Percentiles rank a stretch among this genome's conserved stretches.
Conservation (phyloP, 2,113 vertebrate species). For the Eulemur macaco region DNA sequence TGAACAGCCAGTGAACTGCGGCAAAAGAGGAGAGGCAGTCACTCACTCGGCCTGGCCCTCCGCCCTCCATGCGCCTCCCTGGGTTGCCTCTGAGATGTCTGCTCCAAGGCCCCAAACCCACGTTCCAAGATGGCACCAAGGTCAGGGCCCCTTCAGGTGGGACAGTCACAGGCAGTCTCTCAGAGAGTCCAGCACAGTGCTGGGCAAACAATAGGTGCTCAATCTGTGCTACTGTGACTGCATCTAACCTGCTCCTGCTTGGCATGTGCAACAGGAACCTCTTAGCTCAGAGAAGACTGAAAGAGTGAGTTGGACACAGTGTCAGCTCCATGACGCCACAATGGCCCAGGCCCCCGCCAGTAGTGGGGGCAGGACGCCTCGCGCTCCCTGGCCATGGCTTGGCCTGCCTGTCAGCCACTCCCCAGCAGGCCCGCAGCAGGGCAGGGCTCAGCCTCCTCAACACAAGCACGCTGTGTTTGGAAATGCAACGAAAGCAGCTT, state of each 20-base stretch:
- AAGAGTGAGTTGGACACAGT: background rate
- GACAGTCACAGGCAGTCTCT: background rate
- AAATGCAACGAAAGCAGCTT: background rate
- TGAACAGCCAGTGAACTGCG: conserved; percentile 92
- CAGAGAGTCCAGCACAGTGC: no score
- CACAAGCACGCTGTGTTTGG: background rate
- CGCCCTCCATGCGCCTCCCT: background rate
- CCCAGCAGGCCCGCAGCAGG: background rate
- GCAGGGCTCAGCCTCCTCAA: background rate
- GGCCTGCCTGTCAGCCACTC: background rate
- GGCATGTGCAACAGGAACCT: background rate
- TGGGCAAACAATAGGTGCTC: background rate
- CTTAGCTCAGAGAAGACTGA: background rate
- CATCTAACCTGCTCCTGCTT: background rate
- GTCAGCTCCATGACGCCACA: background rate
- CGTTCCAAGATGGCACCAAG: background rate
- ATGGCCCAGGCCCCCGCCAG: background rate
- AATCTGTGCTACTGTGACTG: background rate
- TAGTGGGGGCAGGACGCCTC: background rate
- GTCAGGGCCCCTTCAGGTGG: background rate
- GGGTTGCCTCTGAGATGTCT: background rate
- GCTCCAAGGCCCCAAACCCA: no score
- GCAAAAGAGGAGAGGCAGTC: conserved; percentile 61
- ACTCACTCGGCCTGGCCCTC: background rate
- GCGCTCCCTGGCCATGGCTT: background rate